These are phyloP conservation scores for Palaemon carinicauda DNA, from an alignment of 1,140 invertebrate genomes.

Conservation along the genomic window DNA sequence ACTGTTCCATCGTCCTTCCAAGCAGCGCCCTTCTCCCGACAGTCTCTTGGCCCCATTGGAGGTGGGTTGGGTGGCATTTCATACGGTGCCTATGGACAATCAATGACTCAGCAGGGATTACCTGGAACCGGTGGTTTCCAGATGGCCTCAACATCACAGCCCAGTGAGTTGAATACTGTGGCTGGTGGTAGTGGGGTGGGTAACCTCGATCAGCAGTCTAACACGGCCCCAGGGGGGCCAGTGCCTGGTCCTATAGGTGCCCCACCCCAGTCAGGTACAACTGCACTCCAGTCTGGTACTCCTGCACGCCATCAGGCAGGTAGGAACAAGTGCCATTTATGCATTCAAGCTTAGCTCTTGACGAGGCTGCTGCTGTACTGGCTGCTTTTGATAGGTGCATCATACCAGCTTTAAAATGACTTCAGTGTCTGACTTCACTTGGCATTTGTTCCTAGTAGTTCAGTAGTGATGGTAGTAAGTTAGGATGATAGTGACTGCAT, in stretches of 20 bases:
- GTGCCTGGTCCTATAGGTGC: constrained; percentile 53
- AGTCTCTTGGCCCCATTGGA: constrained; percentile 58
- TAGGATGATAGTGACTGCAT: no score
- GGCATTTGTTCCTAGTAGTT: constrained; percentile 4
- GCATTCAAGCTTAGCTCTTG: neutral
- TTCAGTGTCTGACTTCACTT: neutral
- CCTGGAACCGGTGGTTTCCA: constrained; percentile 44
- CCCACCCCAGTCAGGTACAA: constrained; percentile 47
- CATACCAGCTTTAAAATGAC: neutral
- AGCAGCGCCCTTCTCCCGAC: constrained; percentile 43
- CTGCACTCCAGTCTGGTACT: constrained; percentile 45
- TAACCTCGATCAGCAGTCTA: constrained; percentile 41
- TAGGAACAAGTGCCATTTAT: constrained; percentile 49
- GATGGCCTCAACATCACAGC: constrained; percentile 48
- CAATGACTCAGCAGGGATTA: constrained; percentile 55
- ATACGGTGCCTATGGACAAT: constrained; percentile 54
- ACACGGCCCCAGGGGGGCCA: constrained; percentile 15
- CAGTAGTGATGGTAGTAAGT: no score
- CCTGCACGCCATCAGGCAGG: constrained; percentile 45
- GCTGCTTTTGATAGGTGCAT: neutral
- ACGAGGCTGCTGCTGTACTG: neutral
- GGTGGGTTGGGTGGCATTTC: constrained; percentile 46
- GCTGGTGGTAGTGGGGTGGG: constrained; percentile 37
- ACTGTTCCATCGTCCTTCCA: constrained; percentile 49
- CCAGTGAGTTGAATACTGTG: constrained; percentile 58